Base-by-base conservation (phyloP, 2,797 vertebrate species). In the Myotis myotis region DNA sequence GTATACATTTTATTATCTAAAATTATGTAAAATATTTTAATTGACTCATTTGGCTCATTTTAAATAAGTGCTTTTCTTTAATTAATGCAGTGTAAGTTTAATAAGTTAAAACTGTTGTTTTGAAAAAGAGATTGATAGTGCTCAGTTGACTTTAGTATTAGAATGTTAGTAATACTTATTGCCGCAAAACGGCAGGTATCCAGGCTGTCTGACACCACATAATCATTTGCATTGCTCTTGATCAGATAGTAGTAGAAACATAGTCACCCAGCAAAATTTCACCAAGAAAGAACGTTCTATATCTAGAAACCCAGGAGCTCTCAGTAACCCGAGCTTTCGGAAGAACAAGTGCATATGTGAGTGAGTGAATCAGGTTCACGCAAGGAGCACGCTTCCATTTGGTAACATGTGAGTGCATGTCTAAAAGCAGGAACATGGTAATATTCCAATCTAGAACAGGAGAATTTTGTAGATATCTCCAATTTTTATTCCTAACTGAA, bases 221-320 rank as follows among this genome's bases (percentile, higher is more conserved):
- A 87, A 85, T 80, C 72, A 81, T 86, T 95, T 96, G 19, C 19
- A 85, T 91, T 75, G 81, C 60, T n/a, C 30, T 85, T 71, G 41
- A 76, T 87, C 84, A 36, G 41, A 85, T 28, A 78, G 25, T 41
- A 87, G n/a, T 55, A 38, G 80, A 89, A 70, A 91, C 23, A 93
- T 0, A 11, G 1, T 60, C 38, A 57, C 79, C 89, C 66, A 89
- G 47, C 8, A 89, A 41, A 82, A 85, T 87, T 44, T 81, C 47
- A 82, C 47, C 68, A 53, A 74, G 81, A 93, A 93, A 93, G 10
- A 68, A 12, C 16, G 62, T 71, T 33, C 41, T 76, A 13, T 49
- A 64, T 72, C n/a, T 62, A 53, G 64, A 90, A 92, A 74, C 28
- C 23, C 49, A 80, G 64, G 38, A 68, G n/a, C 7, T 91, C 47